Percentiles rank a stretch among this genome's conserved stretches.
Conservation (phyloP, 2,113 vertebrate species). For the Callospermophilus lateralis region DNA sequence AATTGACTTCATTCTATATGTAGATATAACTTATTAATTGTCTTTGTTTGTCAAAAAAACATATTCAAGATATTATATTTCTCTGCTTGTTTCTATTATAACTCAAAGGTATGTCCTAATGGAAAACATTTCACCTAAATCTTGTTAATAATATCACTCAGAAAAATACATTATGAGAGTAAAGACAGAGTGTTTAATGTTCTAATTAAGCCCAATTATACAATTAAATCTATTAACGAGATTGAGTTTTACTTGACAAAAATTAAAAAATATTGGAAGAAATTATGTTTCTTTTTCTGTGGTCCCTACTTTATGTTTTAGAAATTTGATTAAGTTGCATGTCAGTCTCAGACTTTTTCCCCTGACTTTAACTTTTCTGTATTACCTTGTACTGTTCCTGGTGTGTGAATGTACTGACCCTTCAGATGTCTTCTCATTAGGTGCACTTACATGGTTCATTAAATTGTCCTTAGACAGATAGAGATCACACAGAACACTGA, state of each 20-base stretch:
- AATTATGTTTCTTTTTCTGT: neutral
- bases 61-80: neutral
- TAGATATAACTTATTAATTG: neutral
- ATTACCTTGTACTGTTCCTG: conserved; percentile 42
- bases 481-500: conserved; percentile 58
- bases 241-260: conserved; percentile 41
- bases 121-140: conserved; percentile 57
- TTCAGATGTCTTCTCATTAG: conserved; percentile 71
- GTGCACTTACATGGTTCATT: conserved; percentile 67
- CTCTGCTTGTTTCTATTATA: neutral
- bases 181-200: conserved; percentile 3
- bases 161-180: conserved; percentile 36
- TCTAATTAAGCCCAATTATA: neutral
- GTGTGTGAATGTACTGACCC: conserved; percentile 54
- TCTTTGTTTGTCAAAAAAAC: conserved; percentile 46
- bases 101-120: neutral
- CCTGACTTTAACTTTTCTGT: conserved; percentile 37
- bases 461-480: conserved; percentile 48
- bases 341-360: neutral
- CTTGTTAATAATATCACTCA: conserved; percentile 7
- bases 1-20: neutral
- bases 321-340: conserved; percentile 53
- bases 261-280: conserved; percentile 46
- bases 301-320: neutral
- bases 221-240: neutral